These are phyloP conservation scores for Cettia cetti DNA, from an alignment of 2,113 vertebrate genomes.

Conservation along the genomic window DNA sequence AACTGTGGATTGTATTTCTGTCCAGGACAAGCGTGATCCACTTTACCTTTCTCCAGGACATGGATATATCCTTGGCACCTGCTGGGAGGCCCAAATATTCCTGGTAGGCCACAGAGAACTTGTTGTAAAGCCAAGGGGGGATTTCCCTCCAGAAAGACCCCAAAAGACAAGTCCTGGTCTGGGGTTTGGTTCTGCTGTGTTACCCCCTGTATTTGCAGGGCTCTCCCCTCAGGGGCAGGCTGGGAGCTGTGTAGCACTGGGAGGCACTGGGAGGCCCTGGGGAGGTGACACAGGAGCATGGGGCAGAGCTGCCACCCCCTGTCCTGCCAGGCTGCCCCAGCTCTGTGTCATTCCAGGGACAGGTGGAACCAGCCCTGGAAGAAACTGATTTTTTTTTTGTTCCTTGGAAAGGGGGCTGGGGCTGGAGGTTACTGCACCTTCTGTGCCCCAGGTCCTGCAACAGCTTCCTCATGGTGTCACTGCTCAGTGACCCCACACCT, in stretches of 20 bases:
- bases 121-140: not conserved
- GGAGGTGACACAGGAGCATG: not conserved
- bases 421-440: not conserved
- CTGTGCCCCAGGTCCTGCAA: not conserved
- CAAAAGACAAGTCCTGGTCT: fast-evolving
- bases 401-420: not conserved
- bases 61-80: not conserved
- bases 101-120: not conserved
- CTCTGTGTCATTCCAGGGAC: not conserved
- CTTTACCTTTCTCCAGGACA: not conserved
- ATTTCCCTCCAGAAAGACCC: not conserved
- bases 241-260: fast-evolving
- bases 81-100: not conserved
- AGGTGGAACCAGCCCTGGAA: not conserved
- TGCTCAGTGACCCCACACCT: not conserved
- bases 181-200: not conserved
- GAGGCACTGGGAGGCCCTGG: not conserved
- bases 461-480: not conserved
- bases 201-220: not conserved
- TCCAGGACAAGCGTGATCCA: not conserved
- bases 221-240: not conserved
- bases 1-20: not conserved
- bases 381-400: not conserved
- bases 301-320: not conserved
- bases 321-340: not conserved